phyloP scores from a whole-genome alignment of 2,888 invertebrate species.

The Leptarthrus brevirostris region DNA sequence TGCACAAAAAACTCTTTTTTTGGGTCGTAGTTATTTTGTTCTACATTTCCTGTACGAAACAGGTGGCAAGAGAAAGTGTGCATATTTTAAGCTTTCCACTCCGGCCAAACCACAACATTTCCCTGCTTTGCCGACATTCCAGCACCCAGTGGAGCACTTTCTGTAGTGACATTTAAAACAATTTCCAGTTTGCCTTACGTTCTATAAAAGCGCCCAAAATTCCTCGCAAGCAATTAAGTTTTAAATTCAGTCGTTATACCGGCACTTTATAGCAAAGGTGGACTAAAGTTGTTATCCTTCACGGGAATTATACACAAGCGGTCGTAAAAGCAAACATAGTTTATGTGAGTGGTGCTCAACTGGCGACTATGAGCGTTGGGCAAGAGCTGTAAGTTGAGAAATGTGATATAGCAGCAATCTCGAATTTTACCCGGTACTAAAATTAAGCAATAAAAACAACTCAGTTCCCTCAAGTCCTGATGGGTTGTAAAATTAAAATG shows the following conservation, averaged over 20 bases:
- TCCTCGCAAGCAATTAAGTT: constrained; percentile 27
- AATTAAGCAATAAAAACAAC: constrained; percentile 31
- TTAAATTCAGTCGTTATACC: constrained; percentile 33
- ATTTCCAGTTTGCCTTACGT: constrained; percentile 22
- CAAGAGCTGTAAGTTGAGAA: not conserved
- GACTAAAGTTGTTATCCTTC: constrained; percentile 17
- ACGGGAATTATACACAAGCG: constrained; percentile 19
- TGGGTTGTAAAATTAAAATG: constrained; percentile 39
- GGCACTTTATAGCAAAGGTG: constrained; percentile 33
- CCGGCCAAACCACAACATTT: no score
- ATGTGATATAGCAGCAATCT: constrained; percentile 31
- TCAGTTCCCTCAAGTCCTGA: constrained; percentile 22
- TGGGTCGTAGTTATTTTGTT: no score
- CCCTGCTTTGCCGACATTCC: no score
- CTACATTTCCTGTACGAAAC: no score
- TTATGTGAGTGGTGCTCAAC: constrained; percentile 13
- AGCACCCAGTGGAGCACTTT: no score
- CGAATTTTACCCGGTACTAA: constrained; percentile 24
- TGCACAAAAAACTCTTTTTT: no score
- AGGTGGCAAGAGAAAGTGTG: no score
- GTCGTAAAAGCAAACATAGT: constrained; percentile 24
- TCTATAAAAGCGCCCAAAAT: constrained; percentile 20
- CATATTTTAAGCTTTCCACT: no score
- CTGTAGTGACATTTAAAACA: constrained; percentile 26
- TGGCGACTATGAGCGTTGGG: not conserved